phyloP scores from a whole-genome alignment of 1,140 invertebrate species.

The Zaprionus nigranus region DNA sequence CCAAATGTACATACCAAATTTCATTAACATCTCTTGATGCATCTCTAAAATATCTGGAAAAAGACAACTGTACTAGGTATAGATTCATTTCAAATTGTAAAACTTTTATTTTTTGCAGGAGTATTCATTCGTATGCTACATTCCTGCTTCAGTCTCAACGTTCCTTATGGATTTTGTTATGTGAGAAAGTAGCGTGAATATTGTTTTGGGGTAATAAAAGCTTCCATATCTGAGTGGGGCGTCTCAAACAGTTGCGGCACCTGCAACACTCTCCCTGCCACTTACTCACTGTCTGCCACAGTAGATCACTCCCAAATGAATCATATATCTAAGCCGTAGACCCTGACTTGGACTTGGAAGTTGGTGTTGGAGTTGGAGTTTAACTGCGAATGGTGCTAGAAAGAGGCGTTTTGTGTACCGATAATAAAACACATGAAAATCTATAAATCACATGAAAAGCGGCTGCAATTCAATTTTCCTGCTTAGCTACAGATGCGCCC shows the following conservation, averaged over 20 bases:
- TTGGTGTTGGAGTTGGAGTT: neutral
- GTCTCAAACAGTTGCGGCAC: conserved; percentile 42
- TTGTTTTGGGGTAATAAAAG: conserved; percentile 49
- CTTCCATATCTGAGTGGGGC: conserved; percentile 31
- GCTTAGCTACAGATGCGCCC: conserved; percentile 36
- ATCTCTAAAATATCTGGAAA: too few relatives aligned
- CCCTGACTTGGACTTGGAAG: conserved; percentile 19
- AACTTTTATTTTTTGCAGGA: neutral
- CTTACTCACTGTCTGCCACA: conserved; percentile 47
- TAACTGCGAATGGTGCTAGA: conserved; percentile 43
- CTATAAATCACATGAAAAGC: conserved; percentile 65
- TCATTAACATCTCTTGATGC: too few relatives aligned
- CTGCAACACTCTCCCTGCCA: conserved; percentile 47
- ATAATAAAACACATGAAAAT: conserved; percentile 77
- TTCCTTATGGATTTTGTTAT: conserved; percentile 27
- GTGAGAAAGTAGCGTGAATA: conserved; percentile 58
- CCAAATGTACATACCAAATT: neutral
- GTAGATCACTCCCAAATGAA: conserved; percentile 75
- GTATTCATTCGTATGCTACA: neutral
- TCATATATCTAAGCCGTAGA: conserved; percentile 57
- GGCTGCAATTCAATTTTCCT: conserved; percentile 54
- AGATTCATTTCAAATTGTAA: neutral
- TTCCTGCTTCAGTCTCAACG: neutral
- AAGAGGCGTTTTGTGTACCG: conserved; percentile 68
- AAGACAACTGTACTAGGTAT: too few relatives aligned